These are phyloP conservation scores for Acinonyx jubatus DNA, from an alignment of 2,113 vertebrate genomes.

Conservation along the genomic window DNA sequence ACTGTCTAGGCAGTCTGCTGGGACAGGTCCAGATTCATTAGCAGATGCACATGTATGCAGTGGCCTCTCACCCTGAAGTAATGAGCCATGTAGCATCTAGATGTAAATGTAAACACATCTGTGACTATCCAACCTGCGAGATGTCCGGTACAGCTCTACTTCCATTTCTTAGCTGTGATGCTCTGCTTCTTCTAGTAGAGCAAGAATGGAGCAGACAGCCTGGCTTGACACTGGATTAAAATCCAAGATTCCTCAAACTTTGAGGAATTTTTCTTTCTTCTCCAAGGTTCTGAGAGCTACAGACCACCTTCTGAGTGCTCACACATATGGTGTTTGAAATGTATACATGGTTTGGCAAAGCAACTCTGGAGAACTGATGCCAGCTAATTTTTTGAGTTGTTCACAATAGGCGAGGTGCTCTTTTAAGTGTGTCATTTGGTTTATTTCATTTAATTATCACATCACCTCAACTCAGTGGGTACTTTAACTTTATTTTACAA, in stretches of 20 bases:
- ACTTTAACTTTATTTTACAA: neutral
- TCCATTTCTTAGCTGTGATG: neutral
- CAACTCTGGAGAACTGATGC: neutral
- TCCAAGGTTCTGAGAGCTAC: neutral
- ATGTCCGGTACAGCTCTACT: neutral
- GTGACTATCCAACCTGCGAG: neutral
- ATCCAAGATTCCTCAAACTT: neutral
- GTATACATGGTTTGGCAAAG: neutral
- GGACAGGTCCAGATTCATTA: slow-evolving; percentile 53
- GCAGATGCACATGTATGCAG: neutral
- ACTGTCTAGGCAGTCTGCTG: slow-evolving; percentile 9
- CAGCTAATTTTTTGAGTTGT: neutral
- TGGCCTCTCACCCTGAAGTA: slow-evolving; percentile 56
- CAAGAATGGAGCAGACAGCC: neutral
- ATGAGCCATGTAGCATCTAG: slow-evolving; percentile 51
- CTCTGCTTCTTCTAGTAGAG: neutral
- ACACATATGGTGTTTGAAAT: neutral
- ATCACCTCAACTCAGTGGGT: neutral
- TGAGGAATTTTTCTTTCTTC: neutral
- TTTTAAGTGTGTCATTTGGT: neutral
- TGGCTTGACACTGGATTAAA: neutral
- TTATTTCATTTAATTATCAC: slow-evolving; percentile 22
- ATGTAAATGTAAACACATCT: slow-evolving; percentile 45
- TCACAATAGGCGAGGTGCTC: neutral
- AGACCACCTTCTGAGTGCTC: neutral